A percentile compares a stretch with the other conserved stretches of the same genome.
These are phyloP conservation scores for Oscheius sp. DNA, from an alignment of 1,140 invertebrate genomes.

Conservation along the genomic window DNA sequence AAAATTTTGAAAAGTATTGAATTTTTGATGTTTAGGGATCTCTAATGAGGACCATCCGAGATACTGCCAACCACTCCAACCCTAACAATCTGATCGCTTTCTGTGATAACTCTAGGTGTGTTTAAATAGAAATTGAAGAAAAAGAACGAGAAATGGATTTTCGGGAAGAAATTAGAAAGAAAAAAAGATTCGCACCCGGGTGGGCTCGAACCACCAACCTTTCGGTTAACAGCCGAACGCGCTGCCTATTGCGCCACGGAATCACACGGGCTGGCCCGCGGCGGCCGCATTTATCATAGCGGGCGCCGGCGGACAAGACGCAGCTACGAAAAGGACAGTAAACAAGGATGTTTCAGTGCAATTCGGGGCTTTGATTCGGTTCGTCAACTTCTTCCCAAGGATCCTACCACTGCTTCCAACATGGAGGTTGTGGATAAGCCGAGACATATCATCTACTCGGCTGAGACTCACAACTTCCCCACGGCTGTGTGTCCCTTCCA, in stretches of 20 bases:
- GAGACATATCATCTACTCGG: slow-evolving; percentile 94
- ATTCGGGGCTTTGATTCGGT: slow-evolving; percentile 76
- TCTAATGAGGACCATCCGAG: slow-evolving; percentile 85
- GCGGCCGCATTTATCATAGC: too few species aligned
- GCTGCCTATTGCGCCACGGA: slow-evolving; percentile 40
- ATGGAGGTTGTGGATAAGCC: slow-evolving; percentile 67
- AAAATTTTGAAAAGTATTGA: not conserved
- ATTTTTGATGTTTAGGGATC: slow-evolving; percentile 68
- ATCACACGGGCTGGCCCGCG: too few species aligned
- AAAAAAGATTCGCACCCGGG: slow-evolving; percentile 38
- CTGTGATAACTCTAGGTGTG: slow-evolving; percentile 86
- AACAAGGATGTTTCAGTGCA: slow-evolving; percentile 69
- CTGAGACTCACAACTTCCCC: slow-evolving; percentile 98
- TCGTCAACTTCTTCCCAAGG: slow-evolving; percentile 68
- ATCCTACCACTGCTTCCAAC: slow-evolving; percentile 67
- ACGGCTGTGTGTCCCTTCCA: slow-evolving; percentile 73
- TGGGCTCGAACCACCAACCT: slow-evolving; percentile 48
- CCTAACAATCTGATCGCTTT: slow-evolving; percentile 95
- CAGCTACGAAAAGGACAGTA: too few species aligned
- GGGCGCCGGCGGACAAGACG: too few species aligned
- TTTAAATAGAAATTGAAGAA: slow-evolving; percentile 30
- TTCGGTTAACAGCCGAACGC: slow-evolving; percentile 50
- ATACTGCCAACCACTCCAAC: slow-evolving; percentile 80
- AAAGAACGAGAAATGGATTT: too few species aligned
- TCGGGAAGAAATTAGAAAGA: not conserved